Evolutionary conservation across 2,888 invertebrate species (phyloP), one percentile per base, ranked within the genome.

Genomic region (Pyrrhosoma nymphula): DNA sequence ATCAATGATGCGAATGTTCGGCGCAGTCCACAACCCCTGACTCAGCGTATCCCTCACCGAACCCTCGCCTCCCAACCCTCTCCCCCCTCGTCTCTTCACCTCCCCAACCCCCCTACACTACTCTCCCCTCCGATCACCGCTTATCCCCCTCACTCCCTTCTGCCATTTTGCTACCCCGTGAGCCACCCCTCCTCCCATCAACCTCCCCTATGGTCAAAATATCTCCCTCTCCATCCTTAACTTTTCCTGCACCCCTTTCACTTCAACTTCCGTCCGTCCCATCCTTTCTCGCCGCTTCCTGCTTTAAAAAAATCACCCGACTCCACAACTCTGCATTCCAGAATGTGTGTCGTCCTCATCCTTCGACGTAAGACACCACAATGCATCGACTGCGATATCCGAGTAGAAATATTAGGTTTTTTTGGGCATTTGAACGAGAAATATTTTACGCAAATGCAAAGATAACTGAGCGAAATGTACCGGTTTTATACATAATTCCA

Each of bases 1-100:
- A 93, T 93, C 93, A 93, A 93, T 93, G 93, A 93, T 93, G 93
- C 69, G 93, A 93, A 93, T 93, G 93, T 75, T 93, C 93, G 93
- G 55, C 93, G 93, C 47, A 91, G 91, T 91, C 91, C 93, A 75
- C 91, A 91, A 23, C 63, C 91, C 91, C 93, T 93, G 93, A 93
- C 93, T 93, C 93, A 93, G 93, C 93, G 69, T 75, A 47, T 93
- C 93, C 69, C 93, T 69, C 93, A 20, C 60, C 60, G 16, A 60
- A 60, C 60, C 60, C 18, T 16, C 20, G 60, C 93, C 10, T 47
- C 39, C n/a, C 91, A 23, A 39, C 91, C 39, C 26, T 23, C 91
- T 47, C 69, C 47, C 8, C 69, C 69, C 69, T 10, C 69, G 3
- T 69, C 69, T n/a, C 69, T n/a, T 0, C 0, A 14, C 82, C 0